phyloP scores from a whole-genome alignment of 2,797 vertebrate genomes.

The Poecilia wingei region DNA sequence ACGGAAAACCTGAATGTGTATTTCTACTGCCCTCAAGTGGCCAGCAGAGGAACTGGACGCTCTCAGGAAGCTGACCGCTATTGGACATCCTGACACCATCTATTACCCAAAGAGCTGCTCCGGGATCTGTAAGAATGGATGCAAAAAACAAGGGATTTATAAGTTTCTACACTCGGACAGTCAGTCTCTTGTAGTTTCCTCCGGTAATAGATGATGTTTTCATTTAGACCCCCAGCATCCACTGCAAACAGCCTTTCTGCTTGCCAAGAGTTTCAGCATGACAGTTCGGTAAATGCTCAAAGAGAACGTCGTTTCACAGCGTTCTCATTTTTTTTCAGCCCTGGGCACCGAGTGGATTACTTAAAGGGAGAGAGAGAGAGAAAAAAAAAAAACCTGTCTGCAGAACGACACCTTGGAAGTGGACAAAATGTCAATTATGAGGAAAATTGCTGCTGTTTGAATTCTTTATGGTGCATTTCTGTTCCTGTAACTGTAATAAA shows the following conservation, averaged over 20 bases:
- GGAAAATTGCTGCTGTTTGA: neutral
- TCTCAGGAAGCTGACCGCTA: neutral
- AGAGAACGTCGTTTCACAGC: constrained; percentile 25
- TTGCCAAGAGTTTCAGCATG: constrained; percentile 40
- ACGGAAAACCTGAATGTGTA: constrained; percentile 30
- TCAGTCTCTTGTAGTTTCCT: constrained; percentile 18
- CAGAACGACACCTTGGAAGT: constrained; percentile 21
- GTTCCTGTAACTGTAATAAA: neutral
- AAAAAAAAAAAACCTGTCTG: constrained; percentile 17
- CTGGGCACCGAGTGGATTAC: constrained; percentile 15
- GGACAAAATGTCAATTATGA: neutral
- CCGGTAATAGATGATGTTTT: constrained; percentile 40
- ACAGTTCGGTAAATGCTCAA: constrained; percentile 9
- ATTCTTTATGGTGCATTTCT: constrained; percentile 3
- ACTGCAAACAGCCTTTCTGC: constrained; percentile 44
- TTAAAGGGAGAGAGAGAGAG: neutral
- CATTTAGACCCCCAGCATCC: constrained; percentile 30
- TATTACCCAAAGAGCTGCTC: constrained; percentile 16
- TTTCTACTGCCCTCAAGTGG: constrained; percentile 75
- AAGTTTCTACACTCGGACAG: constrained; percentile 36
- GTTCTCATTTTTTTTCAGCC: constrained; percentile 31
- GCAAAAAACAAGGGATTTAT: constrained; percentile 31
- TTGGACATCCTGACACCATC: constrained; percentile 19
- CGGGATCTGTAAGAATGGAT: constrained; percentile 29
- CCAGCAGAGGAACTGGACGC: constrained; percentile 14